Evolutionary conservation across 1,140 invertebrate genomes (phyloP).

Genomic region (Cotesia chilonis): DNA sequence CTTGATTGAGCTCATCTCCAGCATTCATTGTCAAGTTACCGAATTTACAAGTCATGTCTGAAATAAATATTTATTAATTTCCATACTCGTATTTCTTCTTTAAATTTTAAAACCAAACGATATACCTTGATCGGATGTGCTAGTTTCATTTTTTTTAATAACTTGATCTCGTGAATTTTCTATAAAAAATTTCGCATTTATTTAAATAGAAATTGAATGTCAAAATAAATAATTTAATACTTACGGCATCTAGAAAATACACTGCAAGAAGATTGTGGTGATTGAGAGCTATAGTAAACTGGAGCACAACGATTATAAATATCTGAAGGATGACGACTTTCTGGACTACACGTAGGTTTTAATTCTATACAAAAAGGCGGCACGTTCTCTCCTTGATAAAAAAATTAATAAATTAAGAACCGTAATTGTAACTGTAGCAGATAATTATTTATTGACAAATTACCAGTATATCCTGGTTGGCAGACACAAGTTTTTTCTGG

Average conservation of each 20-base stretch:
- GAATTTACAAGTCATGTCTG: constrained; percentile 43
- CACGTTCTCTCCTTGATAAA: constrained; percentile 47
- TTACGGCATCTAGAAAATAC: constrained; percentile 50
- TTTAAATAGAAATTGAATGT: too few relatives aligned
- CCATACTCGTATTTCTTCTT: too few relatives aligned
- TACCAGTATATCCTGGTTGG: constrained; percentile 44
- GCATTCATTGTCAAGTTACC: constrained; percentile 47
- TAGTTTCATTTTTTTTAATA: too few relatives aligned
- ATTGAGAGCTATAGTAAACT: constrained; percentile 41
- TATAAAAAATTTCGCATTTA: too few relatives aligned
- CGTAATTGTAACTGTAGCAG: not conserved
- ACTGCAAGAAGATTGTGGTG: constrained; percentile 42
- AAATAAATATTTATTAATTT: not conserved
- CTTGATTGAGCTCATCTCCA: constrained; percentile 48
- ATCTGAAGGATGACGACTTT: constrained; percentile 26
- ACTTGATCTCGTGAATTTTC: too few relatives aligned
- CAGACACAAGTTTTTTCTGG: constrained; percentile 44
- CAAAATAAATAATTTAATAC: constrained; percentile 28
- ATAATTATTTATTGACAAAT: not conserved
- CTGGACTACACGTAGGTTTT: constrained; percentile 35
- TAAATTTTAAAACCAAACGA: too few relatives aligned
- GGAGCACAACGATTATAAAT: constrained; percentile 48
- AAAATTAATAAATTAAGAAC: not conserved
- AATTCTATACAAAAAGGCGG: constrained; percentile 48
- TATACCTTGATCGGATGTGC: too few relatives aligned